phyloP scores from a whole-genome alignment of 2,113 vertebrate species.

The Corythoichthys haematopterus region DNA sequence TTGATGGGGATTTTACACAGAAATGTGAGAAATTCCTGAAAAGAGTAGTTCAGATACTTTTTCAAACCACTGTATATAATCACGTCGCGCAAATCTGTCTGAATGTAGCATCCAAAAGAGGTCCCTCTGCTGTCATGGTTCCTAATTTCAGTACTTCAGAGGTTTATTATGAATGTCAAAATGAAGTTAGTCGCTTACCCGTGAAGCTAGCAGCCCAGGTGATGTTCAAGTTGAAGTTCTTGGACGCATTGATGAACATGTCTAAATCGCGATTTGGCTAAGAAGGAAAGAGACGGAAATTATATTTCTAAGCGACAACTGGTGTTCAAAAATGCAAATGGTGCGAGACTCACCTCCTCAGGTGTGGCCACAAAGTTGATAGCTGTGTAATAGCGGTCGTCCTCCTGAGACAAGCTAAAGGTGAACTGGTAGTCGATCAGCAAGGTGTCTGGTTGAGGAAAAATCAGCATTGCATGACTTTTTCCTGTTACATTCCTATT shows the following conservation, averaged over 20 bases:
- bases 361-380: constrained; percentile 98
- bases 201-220: constrained; percentile 95
- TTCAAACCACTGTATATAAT: too few relatives aligned
- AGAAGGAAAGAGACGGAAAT: not conserved
- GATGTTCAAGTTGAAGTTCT: constrained; percentile 99
- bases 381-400: constrained; percentile 95
- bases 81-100: not conserved
- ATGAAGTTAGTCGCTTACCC: constrained; percentile 66
- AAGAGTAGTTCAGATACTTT: too few relatives aligned
- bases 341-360: constrained; percentile 79
- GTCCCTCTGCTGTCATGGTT: too few relatives aligned
- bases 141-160: too few relatives aligned
- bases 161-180: too few relatives aligned
- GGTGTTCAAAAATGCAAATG: not conserved
- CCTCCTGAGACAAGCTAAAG: constrained; percentile 97
- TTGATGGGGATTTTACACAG: too few relatives aligned
- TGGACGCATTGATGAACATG: constrained; percentile 98
- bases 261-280: constrained; percentile 96
- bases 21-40: too few relatives aligned
- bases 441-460: constrained; percentile 86
- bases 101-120: too few relatives aligned
- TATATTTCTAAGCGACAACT: too few relatives aligned
- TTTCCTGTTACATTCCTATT: too few relatives aligned
- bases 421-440: constrained; percentile 99
- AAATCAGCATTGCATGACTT: too few relatives aligned